A percentile compares a stretch with the other conserved stretches of the same genome.
Conservation (phyloP, 1,140 invertebrate species). For the Penaeus chinensis region DNA sequence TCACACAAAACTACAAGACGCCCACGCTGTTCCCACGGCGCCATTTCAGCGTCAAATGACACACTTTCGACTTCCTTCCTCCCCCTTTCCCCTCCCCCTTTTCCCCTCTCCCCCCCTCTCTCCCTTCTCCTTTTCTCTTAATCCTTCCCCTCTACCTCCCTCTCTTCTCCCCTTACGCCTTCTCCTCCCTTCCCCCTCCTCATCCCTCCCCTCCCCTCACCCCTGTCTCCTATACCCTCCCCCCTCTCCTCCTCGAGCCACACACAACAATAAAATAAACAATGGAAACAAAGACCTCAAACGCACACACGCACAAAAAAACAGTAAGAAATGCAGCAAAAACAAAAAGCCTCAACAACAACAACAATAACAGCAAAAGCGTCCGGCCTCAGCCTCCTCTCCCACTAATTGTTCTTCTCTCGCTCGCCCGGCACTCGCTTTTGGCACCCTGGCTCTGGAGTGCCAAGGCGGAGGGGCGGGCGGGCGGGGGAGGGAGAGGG, state of each 20-base stretch:
- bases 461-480: neutral
- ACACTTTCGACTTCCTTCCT: no score
- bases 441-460: neutral
- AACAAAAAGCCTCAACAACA: no score
- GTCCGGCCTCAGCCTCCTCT: no score
- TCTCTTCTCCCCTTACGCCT: neutral
- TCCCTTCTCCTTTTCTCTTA: neutral
- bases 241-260: neutral
- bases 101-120: neutral
- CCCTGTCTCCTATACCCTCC: neutral
- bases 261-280: no score
- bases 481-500: neutral
- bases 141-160: neutral
- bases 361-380: no score
- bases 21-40: no score
- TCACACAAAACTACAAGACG: no score
- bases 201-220: neutral
- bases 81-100: no score
- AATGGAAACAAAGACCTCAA: no score
- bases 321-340: no score
- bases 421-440: slow-evolving; percentile 7
- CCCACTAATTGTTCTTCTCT: neutral
- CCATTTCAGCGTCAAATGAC: no score
- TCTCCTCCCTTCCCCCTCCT: neutral
- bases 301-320: no score